Evolutionary conservation across 2,797 vertebrate genomes (phyloP).

Genomic region (Microcaecilia unicolor): DNA sequence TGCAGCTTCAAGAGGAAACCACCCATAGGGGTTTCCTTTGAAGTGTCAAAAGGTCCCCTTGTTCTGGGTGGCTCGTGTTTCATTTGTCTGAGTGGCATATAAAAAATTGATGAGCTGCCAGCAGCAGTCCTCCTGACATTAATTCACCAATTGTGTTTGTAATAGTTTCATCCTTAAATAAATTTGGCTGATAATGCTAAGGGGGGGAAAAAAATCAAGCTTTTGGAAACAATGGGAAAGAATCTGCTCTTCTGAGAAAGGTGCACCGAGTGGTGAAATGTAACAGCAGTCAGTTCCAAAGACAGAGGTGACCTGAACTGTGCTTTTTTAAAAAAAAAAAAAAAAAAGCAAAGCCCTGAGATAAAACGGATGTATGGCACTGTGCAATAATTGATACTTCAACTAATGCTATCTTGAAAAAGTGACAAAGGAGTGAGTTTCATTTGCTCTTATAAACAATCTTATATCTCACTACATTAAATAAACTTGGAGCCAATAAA

Average conservation of each 20-base stretch:
- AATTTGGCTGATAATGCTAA: slow-evolving; percentile 65
- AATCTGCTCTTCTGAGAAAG: slow-evolving; percentile 20
- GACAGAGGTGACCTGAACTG: slow-evolving; percentile 40
- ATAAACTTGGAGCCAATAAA: no score
- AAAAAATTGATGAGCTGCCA: slow-evolving; percentile 99
- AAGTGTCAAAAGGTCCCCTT: slow-evolving; percentile 98
- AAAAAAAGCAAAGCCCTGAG: no score
- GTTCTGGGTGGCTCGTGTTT: slow-evolving; percentile 98
- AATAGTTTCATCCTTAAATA: slow-evolving; percentile 85
- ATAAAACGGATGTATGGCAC: slow-evolving; percentile 44
- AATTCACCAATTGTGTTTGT: slow-evolving; percentile 93
- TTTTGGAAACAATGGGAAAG: slow-evolving; percentile 55
- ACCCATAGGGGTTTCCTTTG: slow-evolving; percentile 98
- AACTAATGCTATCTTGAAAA: no score
- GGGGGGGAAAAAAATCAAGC: slow-evolving; percentile 46
- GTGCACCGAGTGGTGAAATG: slow-evolving; percentile 25
- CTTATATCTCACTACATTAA: no score
- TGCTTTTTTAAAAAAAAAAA: no score
- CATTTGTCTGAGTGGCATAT: slow-evolving; percentile 99
- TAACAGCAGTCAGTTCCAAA: slow-evolving; percentile 43
- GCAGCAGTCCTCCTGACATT: slow-evolving; percentile 85
- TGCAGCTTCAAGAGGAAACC: slow-evolving; percentile 93
- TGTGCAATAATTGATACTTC: no score
- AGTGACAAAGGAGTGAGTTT: slow-evolving; percentile 21
- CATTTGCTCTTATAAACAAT: slow-evolving; percentile 3